Evolutionary conservation across 64 coral and sea anemone species (phyloP).

Genomic region (Dendronephthya gigantea): DNA sequence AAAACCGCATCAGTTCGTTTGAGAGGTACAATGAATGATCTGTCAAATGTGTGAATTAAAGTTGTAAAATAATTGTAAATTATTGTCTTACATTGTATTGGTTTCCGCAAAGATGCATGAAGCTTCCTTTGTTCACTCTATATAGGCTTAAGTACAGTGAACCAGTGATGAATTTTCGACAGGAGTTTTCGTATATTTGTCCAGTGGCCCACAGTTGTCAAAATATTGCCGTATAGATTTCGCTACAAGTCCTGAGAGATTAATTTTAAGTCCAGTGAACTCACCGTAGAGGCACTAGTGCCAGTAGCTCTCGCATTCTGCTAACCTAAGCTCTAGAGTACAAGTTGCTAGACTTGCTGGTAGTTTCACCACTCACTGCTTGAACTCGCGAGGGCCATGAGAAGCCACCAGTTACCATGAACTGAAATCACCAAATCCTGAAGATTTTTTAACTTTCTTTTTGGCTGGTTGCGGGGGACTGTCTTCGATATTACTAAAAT

Average conservation of each 20-base stretch:
- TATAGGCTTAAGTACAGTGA: no score
- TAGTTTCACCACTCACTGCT: no score
- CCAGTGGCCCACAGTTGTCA: neutral
- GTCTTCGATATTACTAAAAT: slow-evolving; percentile 33
- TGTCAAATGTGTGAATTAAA: neutral
- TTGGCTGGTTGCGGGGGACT: slow-evolving; percentile 17
- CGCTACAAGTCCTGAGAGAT: no score
- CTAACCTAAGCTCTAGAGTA: no score
- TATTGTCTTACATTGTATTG: neutral
- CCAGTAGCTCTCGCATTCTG: no score
- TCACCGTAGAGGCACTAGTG: no score
- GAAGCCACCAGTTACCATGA: slow-evolving; percentile 29
- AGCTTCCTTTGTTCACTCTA: neutral
- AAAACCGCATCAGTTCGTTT: neutral
- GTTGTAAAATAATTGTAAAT: neutral
- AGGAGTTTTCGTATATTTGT: neutral
- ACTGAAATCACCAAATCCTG: slow-evolving; percentile 48
- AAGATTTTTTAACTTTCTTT: slow-evolving; percentile 34
- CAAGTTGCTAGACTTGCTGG: no score
- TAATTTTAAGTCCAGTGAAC: no score
- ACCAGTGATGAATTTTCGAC: no score
- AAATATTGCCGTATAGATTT: neutral
- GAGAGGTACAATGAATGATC: slow-evolving; percentile 1
- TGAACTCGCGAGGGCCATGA: no score
- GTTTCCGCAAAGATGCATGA: neutral